phyloP scores from a whole-genome alignment of 1,140 invertebrate genomes.

The Brachionus manjavacas region DNA sequence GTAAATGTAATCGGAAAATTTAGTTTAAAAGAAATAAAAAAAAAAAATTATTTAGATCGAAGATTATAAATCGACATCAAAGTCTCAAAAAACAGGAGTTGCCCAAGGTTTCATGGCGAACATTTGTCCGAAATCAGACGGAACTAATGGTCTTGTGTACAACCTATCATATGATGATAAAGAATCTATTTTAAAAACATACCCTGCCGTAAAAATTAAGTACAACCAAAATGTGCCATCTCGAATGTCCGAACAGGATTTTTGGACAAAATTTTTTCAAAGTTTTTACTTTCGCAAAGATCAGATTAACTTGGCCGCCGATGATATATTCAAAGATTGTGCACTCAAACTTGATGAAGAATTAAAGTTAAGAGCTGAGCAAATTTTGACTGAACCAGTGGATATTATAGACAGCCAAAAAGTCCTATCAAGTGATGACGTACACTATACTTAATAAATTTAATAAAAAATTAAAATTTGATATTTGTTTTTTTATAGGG shows the following conservation, averaged over 20 bases:
- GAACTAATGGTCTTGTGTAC: constrained; percentile 85
- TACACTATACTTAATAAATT: background rate
- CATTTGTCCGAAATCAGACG: constrained; percentile 93
- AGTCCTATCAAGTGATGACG: constrained; percentile 26
- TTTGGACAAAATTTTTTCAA: constrained; percentile 99
- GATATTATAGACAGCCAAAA: constrained; percentile 27
- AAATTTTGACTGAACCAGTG: constrained; percentile 3
- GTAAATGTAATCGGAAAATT: constrained; percentile 61
- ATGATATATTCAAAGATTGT: constrained; percentile 90
- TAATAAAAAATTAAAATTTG: background rate
- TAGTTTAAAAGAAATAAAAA: no score
- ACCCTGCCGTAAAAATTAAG: constrained; percentile 92
- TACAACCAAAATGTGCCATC: constrained; percentile 91
- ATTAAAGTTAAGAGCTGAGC: background rate
- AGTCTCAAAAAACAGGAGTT: constrained; percentile 30
- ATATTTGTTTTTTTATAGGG: background rate
- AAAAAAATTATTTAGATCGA: no score
- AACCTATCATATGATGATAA: constrained; percentile 95
- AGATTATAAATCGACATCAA: background rate
- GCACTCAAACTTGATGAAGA: constrained; percentile 84
- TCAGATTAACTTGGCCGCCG: constrained; percentile 73
- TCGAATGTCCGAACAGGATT: constrained; percentile 88
- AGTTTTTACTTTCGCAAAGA: constrained; percentile 99
- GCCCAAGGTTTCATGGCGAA: constrained; percentile 61
- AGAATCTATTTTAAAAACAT: constrained; percentile 96